Base-by-base conservation (phyloP, 2,797 vertebrate species). In the Megalops cyprinoides region DNA sequence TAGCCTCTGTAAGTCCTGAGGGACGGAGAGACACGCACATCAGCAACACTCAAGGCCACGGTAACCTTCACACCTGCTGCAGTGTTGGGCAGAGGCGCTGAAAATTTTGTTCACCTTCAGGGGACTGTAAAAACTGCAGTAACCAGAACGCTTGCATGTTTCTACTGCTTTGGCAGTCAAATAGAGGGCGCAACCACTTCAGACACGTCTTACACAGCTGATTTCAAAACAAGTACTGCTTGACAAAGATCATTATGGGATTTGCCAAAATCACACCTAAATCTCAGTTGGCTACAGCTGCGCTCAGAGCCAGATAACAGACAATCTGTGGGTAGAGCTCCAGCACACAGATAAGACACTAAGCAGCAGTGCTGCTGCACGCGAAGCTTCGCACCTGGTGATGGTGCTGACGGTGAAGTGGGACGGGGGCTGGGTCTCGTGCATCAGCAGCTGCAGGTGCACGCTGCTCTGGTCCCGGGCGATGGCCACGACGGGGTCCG, bases 361-460 rank as follows among this genome's bases (percentile, higher is more conserved):
- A 12, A 25, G 23, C 1, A 58, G 9, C 23, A n/a, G 23, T 1
- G 53, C 25, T 1, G 8, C 9, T 31, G 58, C 14, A 31, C 25
- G n/a, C 31, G 25, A 5, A 53, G 51, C 6, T 15, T 25, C 25
- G 71, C 89, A 99, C 98, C 98, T 97, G 86, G 97, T 99, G 84
- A 98, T 95, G 6, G 97, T 96, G 93, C 96, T 98, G 85, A 97
- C 95, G 0, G 97, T 97, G 86, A 98, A 96, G 90, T 97, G 97
- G 10, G 97, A 98, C 0, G 96, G 95, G 0, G 97, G 96, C 81
- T 95, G 97, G 0, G 96, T 96, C 93, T 99, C 98, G 0, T 99
- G 98, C 98, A 99, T 99, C 37, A 99, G 93, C 9, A 98, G 95
- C 87, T 99, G 97, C 87, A 99, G 90, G 89, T 98, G 96, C 9